Evolutionary conservation across 2,797 vertebrate species (phyloP).

Genomic region (Gallinago nigripennis): DNA sequence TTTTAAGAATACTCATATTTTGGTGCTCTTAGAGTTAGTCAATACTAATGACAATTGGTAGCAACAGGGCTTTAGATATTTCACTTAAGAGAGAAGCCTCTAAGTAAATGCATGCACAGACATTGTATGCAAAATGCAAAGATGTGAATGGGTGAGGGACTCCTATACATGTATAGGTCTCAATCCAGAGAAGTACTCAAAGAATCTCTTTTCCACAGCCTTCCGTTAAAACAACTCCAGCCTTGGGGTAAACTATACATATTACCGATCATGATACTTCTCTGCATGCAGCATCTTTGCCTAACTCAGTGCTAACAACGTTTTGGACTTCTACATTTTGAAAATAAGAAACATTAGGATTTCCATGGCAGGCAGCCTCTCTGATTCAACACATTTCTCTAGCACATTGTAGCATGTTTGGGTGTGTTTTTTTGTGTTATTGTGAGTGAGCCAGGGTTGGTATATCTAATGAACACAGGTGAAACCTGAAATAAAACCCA

Average conservation of each 20-base stretch:
- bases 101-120: not conserved
- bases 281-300: not conserved
- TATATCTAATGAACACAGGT: not conserved
- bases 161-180: not conserved
- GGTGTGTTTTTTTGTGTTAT: not conserved
- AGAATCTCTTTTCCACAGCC: not conserved
- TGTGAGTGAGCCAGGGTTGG: not conserved
- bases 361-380: not conserved
- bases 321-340: not conserved
- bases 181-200: not conserved
- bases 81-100: not conserved
- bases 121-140: not conserved
- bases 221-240: not conserved
- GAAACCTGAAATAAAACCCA: not conserved
- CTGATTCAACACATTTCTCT: not conserved
- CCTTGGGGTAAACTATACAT: not conserved
- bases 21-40: not conserved
- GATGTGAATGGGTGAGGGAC: not conserved
- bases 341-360: not conserved
- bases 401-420: rapidly evolving
- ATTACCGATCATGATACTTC: too few relatives aligned
- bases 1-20: not conserved
- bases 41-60: not conserved
- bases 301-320: rapidly evolving
- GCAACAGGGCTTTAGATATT: not conserved